Conservation (phyloP, 2,113 vertebrate genomes). For the Scatophagus argus region DNA sequence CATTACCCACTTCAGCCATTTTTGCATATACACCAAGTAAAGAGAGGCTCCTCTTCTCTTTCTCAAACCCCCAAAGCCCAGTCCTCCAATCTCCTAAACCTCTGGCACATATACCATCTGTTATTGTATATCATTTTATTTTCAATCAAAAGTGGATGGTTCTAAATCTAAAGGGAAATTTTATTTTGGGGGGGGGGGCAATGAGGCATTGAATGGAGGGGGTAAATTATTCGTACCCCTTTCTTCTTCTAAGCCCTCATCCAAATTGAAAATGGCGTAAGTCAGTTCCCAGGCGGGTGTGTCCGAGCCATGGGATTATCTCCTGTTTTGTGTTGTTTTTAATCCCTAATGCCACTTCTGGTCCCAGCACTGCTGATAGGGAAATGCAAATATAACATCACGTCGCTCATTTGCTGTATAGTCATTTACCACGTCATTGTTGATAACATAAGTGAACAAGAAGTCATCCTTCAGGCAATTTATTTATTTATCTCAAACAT, state of each 20-base stretch:
- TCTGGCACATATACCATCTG: slow-evolving; percentile 47
- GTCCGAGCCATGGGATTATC: slow-evolving; percentile 71
- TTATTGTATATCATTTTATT: slow-evolving; percentile 58
- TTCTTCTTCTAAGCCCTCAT: slow-evolving; percentile 52
- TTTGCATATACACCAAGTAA: slow-evolving; percentile 73
- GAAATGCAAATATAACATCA: slow-evolving; percentile 48
- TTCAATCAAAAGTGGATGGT: slow-evolving; percentile 64
- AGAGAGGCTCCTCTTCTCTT: slow-evolving; percentile 48
- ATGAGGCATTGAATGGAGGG: slow-evolving; percentile 37
- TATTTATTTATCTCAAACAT: slow-evolving; percentile 58
- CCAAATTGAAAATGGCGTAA: slow-evolving; percentile 71
- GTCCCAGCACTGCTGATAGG: slow-evolving; percentile 42
- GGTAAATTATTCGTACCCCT: slow-evolving; percentile 53
- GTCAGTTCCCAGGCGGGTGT: slow-evolving; percentile 73
- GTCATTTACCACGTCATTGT: slow-evolving; percentile 37
- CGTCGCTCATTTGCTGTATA: slow-evolving; percentile 45
- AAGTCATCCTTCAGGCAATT: slow-evolving; percentile 43
- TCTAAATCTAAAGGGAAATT: slow-evolving; percentile 53
- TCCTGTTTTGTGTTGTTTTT: slow-evolving; percentile 79
- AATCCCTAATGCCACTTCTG: slow-evolving; percentile 76
- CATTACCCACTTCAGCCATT: slow-evolving; percentile 78
- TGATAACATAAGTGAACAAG: slow-evolving; percentile 26
- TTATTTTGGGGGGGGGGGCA: slow-evolving; percentile 40
- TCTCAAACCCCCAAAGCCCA: slow-evolving; percentile 55
- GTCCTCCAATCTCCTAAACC: slow-evolving; percentile 47